Evolutionary conservation across 2,797 vertebrate species (phyloP).

Genomic region (Channallabes apus): DNA sequence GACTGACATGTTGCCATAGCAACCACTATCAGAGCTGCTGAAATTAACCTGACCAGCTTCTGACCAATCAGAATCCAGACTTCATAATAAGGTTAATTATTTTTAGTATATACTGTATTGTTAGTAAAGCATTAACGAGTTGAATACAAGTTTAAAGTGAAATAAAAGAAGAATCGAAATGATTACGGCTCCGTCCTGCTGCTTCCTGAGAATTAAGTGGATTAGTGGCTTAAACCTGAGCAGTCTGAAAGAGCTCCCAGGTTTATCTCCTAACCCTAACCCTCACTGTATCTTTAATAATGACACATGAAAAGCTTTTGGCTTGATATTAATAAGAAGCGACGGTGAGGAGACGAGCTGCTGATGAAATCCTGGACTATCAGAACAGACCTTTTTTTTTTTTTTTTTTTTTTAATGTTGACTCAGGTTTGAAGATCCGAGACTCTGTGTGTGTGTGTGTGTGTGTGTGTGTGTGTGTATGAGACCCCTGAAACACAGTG

Average conservation of each 20-base stretch:
- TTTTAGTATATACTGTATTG: not conserved
- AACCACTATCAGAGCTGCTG: not conserved
- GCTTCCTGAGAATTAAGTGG: conserved; percentile 63
- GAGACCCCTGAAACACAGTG: not conserved
- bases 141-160: not conserved
- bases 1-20: not conserved
- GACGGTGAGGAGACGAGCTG: not conserved
- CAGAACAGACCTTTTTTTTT: not conserved
- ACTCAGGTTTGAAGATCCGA: not conserved
- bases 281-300: too few relatives aligned
- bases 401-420: not conserved
- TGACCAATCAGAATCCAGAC: not conserved
- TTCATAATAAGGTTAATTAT: not conserved
- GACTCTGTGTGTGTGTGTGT: not conserved
- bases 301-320: not conserved
- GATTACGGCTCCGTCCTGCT: not conserved
- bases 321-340: too few relatives aligned
- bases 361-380: not conserved
- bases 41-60: not conserved
- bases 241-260: conserved; percentile 67
- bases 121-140: not conserved
- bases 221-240: conserved; percentile 73
- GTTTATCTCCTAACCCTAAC: conserved; percentile 25
- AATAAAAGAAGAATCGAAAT: not conserved
- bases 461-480: not conserved